Conservation (phyloP, 2,888 invertebrate genomes). For the Limnephilus lunatus region DNA sequence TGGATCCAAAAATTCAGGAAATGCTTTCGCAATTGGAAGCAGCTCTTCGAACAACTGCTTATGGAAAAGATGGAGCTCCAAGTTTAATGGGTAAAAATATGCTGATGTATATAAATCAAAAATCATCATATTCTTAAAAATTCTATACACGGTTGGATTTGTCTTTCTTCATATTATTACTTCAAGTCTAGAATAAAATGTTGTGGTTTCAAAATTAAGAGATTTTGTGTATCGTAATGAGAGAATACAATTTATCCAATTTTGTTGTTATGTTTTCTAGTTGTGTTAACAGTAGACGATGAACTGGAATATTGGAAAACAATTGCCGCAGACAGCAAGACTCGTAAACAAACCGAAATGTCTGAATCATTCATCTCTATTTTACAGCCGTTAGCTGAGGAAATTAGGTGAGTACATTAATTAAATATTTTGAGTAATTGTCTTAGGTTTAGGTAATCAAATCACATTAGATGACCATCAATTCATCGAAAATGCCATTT, state of each 20-base stretch:
- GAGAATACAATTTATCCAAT: background rate
- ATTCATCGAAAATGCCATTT: background rate
- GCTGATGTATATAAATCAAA: background rate
- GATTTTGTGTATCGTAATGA: background rate
- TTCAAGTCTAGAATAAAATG: background rate
- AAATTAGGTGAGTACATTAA: constrained; percentile 75
- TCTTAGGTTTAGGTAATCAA: background rate
- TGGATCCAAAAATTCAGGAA: constrained; percentile 73
- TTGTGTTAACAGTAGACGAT: constrained; percentile 82
- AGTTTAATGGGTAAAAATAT: constrained; percentile 71
- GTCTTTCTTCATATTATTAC: background rate
- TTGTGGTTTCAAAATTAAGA: background rate
- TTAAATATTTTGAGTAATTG: background rate
- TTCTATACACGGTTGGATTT: background rate
- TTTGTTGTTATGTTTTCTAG: constrained; percentile 71
- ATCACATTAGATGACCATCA: background rate
- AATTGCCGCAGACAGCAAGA: constrained; percentile 75
- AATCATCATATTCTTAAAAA: background rate
- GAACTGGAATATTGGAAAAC: constrained; percentile 85
- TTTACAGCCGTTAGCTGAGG: constrained; percentile 80
- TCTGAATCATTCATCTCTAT: constrained; percentile 79
- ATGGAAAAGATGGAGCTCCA: constrained; percentile 71
- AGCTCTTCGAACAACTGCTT: constrained; percentile 73
- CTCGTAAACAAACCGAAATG: constrained; percentile 77
- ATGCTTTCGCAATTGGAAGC: constrained; percentile 73